Conservation (phyloP, 2,113 vertebrate genomes). For the Sialia sialis region DNA sequence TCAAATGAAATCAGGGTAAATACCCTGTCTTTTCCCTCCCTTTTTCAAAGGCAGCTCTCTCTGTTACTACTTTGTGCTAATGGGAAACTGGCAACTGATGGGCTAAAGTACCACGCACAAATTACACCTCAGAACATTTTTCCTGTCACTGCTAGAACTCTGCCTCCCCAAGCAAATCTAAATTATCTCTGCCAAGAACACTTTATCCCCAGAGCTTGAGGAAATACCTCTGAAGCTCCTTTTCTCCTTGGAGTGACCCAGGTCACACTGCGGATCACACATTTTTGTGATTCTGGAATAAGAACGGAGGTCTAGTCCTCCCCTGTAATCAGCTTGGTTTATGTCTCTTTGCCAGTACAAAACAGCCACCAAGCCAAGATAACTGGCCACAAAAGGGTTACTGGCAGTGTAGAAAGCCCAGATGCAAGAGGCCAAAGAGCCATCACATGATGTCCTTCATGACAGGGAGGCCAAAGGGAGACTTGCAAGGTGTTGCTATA, state of each 20-base stretch:
- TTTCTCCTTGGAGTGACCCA: not conserved
- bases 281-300: not conserved
- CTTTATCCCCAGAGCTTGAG: not conserved
- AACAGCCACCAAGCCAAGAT: not conserved
- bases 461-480: not conserved
- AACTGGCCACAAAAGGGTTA: not conserved
- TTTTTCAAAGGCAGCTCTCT: not conserved
- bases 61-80: not conserved
- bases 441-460: accelerated
- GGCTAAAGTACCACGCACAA: not conserved
- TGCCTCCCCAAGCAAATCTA: not conserved
- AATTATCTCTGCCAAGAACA: not conserved
- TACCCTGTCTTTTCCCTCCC: not conserved
- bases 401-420: not conserved
- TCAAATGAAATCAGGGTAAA: not conserved
- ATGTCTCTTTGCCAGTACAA: not conserved
- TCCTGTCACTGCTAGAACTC: not conserved
- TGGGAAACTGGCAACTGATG: not conserved
- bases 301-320: not conserved
- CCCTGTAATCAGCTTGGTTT: not conserved
- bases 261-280: accelerated
- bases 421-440: not conserved
- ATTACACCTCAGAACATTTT: not conserved
- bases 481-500: accelerated
- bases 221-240: not conserved